phyloP scores from a whole-genome alignment of 2,797 vertebrate genomes.

The Trichosurus vulpecula region DNA sequence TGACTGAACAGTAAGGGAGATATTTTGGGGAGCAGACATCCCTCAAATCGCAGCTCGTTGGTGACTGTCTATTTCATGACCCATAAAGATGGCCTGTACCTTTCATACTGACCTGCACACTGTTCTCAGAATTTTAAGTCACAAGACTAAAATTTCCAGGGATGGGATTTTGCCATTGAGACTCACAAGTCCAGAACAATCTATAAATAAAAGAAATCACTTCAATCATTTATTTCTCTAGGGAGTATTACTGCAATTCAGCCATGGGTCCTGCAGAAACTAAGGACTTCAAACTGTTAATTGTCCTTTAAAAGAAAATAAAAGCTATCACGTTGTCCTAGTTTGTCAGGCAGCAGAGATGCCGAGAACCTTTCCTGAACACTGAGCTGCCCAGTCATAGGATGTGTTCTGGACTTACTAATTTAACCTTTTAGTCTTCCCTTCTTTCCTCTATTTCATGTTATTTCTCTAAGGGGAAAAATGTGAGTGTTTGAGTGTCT shows the following conservation, averaged over 20 bases:
- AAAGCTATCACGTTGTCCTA: slow-evolving; percentile 30
- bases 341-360: background rate
- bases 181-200: background rate
- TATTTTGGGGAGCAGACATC: background rate
- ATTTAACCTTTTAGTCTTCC: background rate
- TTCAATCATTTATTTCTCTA: slow-evolving; percentile 50
- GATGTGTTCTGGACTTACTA: background rate
- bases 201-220: background rate
- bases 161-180: background rate
- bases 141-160: slow-evolving; percentile 19
- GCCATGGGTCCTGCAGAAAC: background rate
- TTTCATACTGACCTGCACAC: background rate
- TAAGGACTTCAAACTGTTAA: slow-evolving; percentile 50
- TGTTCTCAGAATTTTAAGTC: slow-evolving; percentile 21
- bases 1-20: background rate
- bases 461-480: background rate
- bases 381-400: background rate
- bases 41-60: background rate
- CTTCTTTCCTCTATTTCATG: background rate
- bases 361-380: background rate
- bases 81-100: slow-evolving; percentile 10
- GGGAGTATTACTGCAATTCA: slow-evolving; percentile 45
- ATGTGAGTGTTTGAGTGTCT: background rate
- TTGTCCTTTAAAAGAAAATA: slow-evolving; percentile 12
- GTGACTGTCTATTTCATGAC: slow-evolving; percentile 4